These are phyloP conservation scores for Corythornis leucogaster DNA, from an alignment of 2,797 vertebrate genomes.

Conservation along the genomic window DNA sequence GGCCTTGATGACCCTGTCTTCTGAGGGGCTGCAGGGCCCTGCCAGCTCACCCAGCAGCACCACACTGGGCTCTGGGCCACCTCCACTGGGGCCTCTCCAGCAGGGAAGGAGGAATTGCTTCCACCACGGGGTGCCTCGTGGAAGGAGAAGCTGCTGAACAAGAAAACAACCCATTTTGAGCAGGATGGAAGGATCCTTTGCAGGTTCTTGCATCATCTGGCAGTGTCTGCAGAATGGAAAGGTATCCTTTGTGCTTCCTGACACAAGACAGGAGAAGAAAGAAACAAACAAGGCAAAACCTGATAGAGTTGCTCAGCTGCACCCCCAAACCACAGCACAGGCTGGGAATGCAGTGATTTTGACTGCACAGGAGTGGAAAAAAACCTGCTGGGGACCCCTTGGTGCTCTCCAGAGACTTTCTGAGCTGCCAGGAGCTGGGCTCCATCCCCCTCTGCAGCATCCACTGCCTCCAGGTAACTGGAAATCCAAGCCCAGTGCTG, in stretches of 20 bases:
- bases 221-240: neutral
- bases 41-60: rapidly evolving
- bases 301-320: neutral
- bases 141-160: neutral
- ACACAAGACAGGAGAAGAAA: rapidly evolving
- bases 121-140: rapidly evolving
- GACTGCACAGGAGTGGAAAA: neutral
- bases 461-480: neutral
- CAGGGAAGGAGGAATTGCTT: neutral
- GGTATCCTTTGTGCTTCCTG: neutral
- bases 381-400: neutral
- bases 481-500: rapidly evolving
- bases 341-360: neutral
- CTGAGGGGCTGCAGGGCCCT: neutral
- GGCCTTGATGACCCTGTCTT: conserved; percentile 36
- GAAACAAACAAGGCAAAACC: neutral
- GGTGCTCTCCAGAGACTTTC: neutral
- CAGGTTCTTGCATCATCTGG: neutral
- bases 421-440: neutral
- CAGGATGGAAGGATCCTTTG: neutral
- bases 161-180: neutral
- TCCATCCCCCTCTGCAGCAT: neutral
- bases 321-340: neutral
- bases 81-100: rapidly evolving
- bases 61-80: neutral